A percentile compares a stretch with the other conserved stretches of the same genome.
These are phyloP conservation scores for Boulengerochromis microlepis DNA, from an alignment of 2,113 vertebrate species.

Conservation along the genomic window DNA sequence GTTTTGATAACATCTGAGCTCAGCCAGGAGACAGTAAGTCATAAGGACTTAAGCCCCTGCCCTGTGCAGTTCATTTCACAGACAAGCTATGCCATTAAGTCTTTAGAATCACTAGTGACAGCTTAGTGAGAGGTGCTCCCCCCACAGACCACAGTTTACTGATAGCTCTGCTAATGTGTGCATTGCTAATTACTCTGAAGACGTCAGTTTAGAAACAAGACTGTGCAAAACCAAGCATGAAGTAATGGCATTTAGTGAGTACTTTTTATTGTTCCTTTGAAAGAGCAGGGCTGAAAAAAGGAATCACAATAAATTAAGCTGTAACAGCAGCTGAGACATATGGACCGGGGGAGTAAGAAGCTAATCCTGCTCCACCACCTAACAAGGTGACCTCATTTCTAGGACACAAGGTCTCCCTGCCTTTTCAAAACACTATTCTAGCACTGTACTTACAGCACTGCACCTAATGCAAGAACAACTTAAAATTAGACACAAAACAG, in stretches of 20 bases:
- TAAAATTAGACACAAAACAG: neutral
- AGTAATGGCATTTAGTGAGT: neutral
- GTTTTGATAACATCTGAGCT: neutral
- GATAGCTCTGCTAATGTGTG: neutral
- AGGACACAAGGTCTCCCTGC: constrained; percentile 36
- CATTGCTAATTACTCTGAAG: neutral
- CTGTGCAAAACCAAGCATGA: neutral
- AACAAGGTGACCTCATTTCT: constrained; percentile 66
- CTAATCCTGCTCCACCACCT: constrained; percentile 58
- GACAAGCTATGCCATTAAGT: constrained; percentile 21
- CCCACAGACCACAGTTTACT: neutral
- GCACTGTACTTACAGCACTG: neutral
- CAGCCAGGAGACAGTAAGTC: neutral
- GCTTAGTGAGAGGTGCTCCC: constrained; percentile 28
- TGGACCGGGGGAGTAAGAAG: constrained; percentile 60
- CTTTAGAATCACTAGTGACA: constrained; percentile 23
- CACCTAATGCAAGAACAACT: neutral
- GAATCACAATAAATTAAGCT: constrained; percentile 45
- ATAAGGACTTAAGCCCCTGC: neutral
- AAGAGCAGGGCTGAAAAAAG: constrained; percentile 10
- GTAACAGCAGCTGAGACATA: constrained; percentile 60
- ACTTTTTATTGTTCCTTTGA: neutral
- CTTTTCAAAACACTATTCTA: constrained; percentile 24
- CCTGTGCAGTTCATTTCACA: constrained; percentile 16
- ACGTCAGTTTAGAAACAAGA: neutral